Evolutionary conservation across 2,113 vertebrate species (phyloP), one percentile per base, ranked within the genome.

Genomic region (Malurus elegans): DNA sequence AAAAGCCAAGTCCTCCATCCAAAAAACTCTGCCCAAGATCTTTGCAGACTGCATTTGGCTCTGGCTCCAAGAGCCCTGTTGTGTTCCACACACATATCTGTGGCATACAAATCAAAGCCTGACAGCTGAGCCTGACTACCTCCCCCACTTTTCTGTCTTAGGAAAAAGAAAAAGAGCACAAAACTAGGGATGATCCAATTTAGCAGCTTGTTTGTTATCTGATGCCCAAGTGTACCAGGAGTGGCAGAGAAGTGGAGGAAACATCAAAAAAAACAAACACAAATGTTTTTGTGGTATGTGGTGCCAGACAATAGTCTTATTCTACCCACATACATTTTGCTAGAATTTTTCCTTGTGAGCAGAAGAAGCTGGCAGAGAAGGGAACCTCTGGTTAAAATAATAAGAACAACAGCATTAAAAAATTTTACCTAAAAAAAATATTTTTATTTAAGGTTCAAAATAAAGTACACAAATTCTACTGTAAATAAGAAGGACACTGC

Each of bases 181-280:
- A 87, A 75, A 38, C 7, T 11, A 66, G 54, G 14, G 38, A 32
- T 36, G 65, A 95, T 83, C 47, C 31, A 69, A 91, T 53, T 86
- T 79, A 75, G 72, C 51, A 34, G 18, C 92, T 88, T 94, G 80
- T 69, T 97, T 86, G 72, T 93, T 92, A 95, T 88, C 95, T 95
- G 74, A 80, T 65, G 57, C 31, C 93, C 67, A 89, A 58, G 54
- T 62, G 58, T 88, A 81, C 48, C 79, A 66, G 71, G 32, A 93
- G 81, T 50, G 73, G 54, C n/a, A 69, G 66, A 56, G 29, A 95
- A 80, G 8, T 73, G 69, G 69, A 92, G 8, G 4, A 32, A 79
- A 42, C 5, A 57, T 29, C 10, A 20, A 64, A n/a, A 38, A 4
- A 80, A 90, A 14, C 31, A 86, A 70, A 32, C 75, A 21, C 23